These are phyloP conservation scores for Hemibagrus wyckioides DNA, from an alignment of 2,113 vertebrate genomes.

Conservation along the genomic window DNA sequence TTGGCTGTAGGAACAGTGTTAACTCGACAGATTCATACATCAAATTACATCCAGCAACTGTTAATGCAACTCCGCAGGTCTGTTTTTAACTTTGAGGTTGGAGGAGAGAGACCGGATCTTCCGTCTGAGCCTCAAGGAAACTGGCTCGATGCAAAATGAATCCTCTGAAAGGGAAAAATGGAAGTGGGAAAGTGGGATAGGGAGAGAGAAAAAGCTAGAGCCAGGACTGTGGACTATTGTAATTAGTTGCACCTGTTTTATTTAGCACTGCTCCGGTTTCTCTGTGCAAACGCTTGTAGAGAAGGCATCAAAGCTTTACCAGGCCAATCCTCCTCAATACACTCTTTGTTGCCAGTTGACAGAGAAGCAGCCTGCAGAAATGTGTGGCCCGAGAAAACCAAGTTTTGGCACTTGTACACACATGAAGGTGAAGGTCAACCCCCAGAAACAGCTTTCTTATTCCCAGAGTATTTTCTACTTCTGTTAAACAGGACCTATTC, in stretches of 20 bases:
- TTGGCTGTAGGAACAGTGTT: conserved; percentile 38
- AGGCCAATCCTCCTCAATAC: conserved; percentile 71
- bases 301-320: conserved; percentile 76
- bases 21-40: conserved; percentile 46
- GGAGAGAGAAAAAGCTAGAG: conserved; percentile 54
- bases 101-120: conserved; percentile 12
- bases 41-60: conserved; percentile 48
- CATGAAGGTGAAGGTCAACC: not conserved
- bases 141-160: conserved; percentile 52
- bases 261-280: conserved; percentile 76
- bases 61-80: conserved; percentile 4
- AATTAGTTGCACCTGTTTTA: conserved; percentile 83
- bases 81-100: conserved; percentile 17
- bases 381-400: conserved; percentile 67
- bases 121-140: conserved; percentile 10
- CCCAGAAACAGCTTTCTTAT: conserved; percentile 8
- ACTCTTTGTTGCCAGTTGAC: conserved; percentile 77
- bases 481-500: not conserved
- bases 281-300: conserved; percentile 76
- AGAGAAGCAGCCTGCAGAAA: conserved; percentile 69
- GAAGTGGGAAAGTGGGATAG: conserved; percentile 54
- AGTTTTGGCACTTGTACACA: conserved; percentile 61
- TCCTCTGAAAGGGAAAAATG: conserved; percentile 61
- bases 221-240: conserved; percentile 68
- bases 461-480: not conserved